These are phyloP conservation scores for Eumerus sabulonum DNA, from an alignment of 2,888 invertebrate genomes.

Conservation along the genomic window DNA sequence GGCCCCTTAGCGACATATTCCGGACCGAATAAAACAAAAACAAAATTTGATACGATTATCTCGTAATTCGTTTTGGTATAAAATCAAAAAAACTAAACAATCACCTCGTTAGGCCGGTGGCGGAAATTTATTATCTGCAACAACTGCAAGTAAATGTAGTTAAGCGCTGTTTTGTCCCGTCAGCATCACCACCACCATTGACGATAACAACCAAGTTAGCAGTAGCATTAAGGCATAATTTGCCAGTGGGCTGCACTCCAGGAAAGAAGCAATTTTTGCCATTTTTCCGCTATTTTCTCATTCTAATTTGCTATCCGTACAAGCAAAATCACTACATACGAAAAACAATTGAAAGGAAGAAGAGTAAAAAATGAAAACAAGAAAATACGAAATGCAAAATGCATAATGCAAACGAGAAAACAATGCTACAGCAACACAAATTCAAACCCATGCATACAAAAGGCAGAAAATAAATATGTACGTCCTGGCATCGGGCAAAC, in stretches of 20 bases:
- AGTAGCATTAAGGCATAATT: constrained; percentile 12
- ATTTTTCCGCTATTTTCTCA: constrained; percentile 12
- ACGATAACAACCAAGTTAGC: too few relatives aligned
- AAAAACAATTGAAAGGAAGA: background rate
- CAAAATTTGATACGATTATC: too few relatives aligned
- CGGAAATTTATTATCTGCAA: too few relatives aligned
- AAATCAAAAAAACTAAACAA: too few relatives aligned
- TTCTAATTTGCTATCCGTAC: constrained; percentile 22
- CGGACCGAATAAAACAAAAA: too few relatives aligned
- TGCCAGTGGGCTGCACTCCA: constrained; percentile 41
- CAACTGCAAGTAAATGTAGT: too few relatives aligned
- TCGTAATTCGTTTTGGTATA: too few relatives aligned
- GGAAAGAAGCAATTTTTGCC: constrained; percentile 39
- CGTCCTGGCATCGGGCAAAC: constrained; percentile 13
- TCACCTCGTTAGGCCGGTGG: background rate
- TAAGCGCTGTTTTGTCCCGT: too few relatives aligned
- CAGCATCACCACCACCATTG: too few relatives aligned
- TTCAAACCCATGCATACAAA: constrained; percentile 1
- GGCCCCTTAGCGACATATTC: too few relatives aligned
- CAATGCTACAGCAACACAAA: constrained; percentile 3
- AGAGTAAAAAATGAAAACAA: background rate
- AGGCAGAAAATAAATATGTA: constrained; percentile 11
- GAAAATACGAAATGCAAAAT: background rate
- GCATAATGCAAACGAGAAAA: background rate
- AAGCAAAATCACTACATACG: background rate